A percentile compares a stretch with the other conserved stretches of the same genome.
Evolutionary conservation across 1,140 invertebrate species (phyloP).

Genomic region (Drosophila orosa): DNA sequence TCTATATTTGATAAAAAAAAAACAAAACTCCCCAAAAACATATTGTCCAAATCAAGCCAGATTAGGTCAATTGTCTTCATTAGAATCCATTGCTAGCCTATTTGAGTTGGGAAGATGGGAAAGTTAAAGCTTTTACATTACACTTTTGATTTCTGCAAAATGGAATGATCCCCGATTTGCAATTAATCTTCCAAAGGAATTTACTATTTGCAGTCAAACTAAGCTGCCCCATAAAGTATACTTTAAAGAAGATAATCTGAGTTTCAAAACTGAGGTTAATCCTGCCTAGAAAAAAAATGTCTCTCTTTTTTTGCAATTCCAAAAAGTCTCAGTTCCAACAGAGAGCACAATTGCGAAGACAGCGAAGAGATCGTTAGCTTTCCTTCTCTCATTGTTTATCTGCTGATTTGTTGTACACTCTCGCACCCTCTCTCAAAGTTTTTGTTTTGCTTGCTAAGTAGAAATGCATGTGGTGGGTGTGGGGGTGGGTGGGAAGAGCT

Average conservation of each 20-base stretch:
- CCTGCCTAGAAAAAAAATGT: neutral
- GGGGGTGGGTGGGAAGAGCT: slow-evolving; percentile 33
- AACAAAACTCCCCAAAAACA: neutral
- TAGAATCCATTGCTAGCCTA: neutral
- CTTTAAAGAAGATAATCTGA: neutral
- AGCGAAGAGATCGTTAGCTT: slow-evolving; percentile 10
- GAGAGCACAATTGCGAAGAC: neutral
- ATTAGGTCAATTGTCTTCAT: neutral
- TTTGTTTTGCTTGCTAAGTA: slow-evolving; percentile 63
- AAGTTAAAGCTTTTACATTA: neutral
- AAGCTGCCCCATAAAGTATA: slow-evolving; percentile 2
- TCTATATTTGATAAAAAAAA: neutral
- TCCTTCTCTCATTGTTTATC: slow-evolving; percentile 8
- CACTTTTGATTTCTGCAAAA: neutral
- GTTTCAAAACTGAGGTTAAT: too few species aligned
- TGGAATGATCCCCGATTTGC: neutral
- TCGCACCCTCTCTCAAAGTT: slow-evolving; percentile 4
- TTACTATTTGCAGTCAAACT: neutral
- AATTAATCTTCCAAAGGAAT: neutral
- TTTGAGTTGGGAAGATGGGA: too few species aligned
- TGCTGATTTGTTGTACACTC: slow-evolving; percentile 10
- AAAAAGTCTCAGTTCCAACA: slow-evolving; percentile 3
- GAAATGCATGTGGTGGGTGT: slow-evolving; percentile 56
- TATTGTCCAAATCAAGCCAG: too few species aligned
- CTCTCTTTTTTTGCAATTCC: neutral